Evolutionary conservation across 1,140 invertebrate genomes (phyloP).

Genomic region (Fopius arisanus): DNA sequence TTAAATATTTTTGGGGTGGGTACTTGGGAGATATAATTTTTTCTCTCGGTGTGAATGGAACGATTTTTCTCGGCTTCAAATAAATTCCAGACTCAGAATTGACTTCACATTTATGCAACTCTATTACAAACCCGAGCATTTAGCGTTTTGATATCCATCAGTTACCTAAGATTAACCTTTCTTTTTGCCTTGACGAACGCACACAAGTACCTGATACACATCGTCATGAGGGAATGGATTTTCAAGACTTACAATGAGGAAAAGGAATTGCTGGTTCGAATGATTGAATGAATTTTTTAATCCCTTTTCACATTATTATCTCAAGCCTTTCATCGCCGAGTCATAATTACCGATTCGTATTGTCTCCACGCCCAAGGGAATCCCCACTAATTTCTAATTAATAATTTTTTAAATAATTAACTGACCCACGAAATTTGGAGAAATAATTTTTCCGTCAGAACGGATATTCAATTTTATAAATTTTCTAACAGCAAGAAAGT

Average conservation of each 20-base stretch:
- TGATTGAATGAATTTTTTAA: not conserved
- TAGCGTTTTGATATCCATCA: not conserved
- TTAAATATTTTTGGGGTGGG: too few species aligned
- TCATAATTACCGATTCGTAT: not conserved
- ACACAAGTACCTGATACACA: not conserved
- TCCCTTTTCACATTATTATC: not conserved
- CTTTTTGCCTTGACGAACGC: constrained; percentile 34
- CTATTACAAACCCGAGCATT: not conserved
- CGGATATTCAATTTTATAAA: too few species aligned
- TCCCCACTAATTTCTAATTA: too few species aligned
- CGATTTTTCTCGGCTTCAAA: too few species aligned
- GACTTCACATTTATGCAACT: not conserved
- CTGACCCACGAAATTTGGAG: too few species aligned
- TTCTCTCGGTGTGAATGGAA: too few species aligned
- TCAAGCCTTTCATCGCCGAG: not conserved
- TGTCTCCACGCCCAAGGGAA: too few species aligned
- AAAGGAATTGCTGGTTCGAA: not conserved
- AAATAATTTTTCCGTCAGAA: too few species aligned
- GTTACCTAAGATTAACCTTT: constrained; percentile 38
- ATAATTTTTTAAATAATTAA: too few species aligned
- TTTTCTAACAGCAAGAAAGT: too few species aligned
- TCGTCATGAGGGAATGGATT: constrained; percentile 15
- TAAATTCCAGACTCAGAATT: too few species aligned
- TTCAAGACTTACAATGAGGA: not conserved
- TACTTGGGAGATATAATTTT: too few species aligned